These are phyloP conservation scores for Brachyistius frenatus DNA, from an alignment of 2,113 vertebrate species.

Conservation along the genomic window DNA sequence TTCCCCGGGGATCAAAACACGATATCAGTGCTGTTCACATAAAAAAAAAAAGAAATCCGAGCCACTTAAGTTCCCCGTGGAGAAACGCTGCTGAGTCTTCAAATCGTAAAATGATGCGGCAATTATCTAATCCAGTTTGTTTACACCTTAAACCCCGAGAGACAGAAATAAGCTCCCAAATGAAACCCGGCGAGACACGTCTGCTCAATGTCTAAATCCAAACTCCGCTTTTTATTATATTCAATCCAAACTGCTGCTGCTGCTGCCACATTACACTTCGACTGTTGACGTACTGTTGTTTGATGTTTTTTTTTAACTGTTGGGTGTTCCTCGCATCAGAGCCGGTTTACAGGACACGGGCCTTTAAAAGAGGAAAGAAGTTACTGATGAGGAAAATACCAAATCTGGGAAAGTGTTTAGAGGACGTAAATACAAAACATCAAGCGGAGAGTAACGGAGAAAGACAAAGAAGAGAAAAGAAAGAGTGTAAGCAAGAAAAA, in stretches of 20 bases:
- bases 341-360: constrained; percentile 41
- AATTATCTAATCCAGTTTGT: constrained; percentile 68
- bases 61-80: constrained; percentile 51
- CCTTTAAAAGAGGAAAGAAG: constrained; percentile 37
- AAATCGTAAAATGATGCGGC: constrained; percentile 57
- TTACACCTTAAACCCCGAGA: constrained; percentile 59
- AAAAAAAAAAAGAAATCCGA: constrained; percentile 52
- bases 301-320: constrained; percentile 69
- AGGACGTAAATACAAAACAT: not conserved
- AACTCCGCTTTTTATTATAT: constrained; percentile 41
- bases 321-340: constrained; percentile 59
- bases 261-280: constrained; percentile 32
- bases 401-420: constrained; percentile 45
- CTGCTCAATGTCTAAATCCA: constrained; percentile 42
- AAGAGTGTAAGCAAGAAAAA: not conserved
- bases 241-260: constrained; percentile 28
- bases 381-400: constrained; percentile 4
- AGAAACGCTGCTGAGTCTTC: constrained; percentile 47
- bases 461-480: not conserved
- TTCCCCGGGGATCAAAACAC: constrained; percentile 39
- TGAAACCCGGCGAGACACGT: constrained; percentile 40
- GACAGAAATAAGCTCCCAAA: constrained; percentile 51
- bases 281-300: constrained; percentile 40
- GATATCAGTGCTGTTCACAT: constrained; percentile 55
- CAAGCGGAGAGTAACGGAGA: not conserved